Percentiles rank a stretch among this genome's conserved stretches.
phyloP scores from a whole-genome alignment of 2,888 invertebrate species.

The Electrophaes corylata region DNA sequence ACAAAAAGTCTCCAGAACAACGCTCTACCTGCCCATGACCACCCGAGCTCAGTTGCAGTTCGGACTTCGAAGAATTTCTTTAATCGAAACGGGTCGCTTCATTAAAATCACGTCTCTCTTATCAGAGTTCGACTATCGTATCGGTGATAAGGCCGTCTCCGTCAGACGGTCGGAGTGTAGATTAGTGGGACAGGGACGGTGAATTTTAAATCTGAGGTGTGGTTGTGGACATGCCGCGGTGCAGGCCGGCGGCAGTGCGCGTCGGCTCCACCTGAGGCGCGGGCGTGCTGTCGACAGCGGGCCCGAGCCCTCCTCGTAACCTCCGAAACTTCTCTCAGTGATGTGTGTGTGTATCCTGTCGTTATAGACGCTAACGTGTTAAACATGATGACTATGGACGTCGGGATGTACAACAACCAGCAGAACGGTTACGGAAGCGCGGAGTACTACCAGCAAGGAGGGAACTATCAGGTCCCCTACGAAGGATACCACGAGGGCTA shows the following conservation, averaged over 20 bases:
- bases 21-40: conserved; percentile 62
- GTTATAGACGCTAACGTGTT: conserved; percentile 66
- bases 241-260: conserved; percentile 67
- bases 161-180: conserved; percentile 40
- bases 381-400: conserved; percentile 92
- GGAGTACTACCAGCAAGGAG: conserved; percentile 81
- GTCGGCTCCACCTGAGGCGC: conserved; percentile 72
- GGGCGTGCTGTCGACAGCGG: conserved; percentile 67
- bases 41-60: conserved; percentile 59
- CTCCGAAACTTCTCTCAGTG: conserved; percentile 59
- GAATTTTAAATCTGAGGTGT: conserved; percentile 63
- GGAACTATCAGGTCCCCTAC: conserved; percentile 68
- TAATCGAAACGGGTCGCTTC: conserved; percentile 49
- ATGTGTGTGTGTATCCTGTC: conserved; percentile 71
- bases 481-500: conserved; percentile 78
- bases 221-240: conserved; percentile 63
- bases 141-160: conserved; percentile 59
- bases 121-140: conserved; percentile 56
- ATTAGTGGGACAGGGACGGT: conserved; percentile 62
- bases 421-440: conserved; percentile 82
- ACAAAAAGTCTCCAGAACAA: conserved; percentile 64
- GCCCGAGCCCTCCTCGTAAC: conserved; percentile 55
- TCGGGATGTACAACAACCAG: conserved; percentile 90
- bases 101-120: conserved; percentile 64
- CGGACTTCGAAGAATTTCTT: conserved; percentile 55